Conservation (phyloP, 2,113 vertebrate species). For the Arothron firmamentum region DNA sequence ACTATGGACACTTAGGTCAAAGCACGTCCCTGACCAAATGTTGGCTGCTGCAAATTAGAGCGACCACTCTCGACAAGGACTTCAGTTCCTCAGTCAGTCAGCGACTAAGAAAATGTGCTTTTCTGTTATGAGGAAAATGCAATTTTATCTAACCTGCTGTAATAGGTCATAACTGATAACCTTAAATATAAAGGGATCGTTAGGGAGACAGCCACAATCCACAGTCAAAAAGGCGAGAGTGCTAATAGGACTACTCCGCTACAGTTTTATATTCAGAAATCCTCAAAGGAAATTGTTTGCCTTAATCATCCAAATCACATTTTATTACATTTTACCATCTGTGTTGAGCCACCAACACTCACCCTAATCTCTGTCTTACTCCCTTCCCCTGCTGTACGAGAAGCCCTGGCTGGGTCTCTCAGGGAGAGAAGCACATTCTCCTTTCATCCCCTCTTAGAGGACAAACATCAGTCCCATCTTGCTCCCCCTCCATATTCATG, state of each 20-base stretch:
- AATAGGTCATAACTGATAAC: too few relatives aligned
- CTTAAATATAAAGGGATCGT: too few relatives aligned
- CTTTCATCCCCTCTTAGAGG: slow-evolving; percentile 83
- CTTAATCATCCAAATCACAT: slow-evolving; percentile 53
- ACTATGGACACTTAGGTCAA: slow-evolving; percentile 50
- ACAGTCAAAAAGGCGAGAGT: neutral
- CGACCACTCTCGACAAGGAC: slow-evolving; percentile 32
- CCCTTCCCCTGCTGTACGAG: slow-evolving; percentile 46
- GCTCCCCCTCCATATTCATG: slow-evolving; percentile 79
- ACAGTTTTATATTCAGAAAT: slow-evolving; percentile 44
- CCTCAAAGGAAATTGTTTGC: slow-evolving; percentile 42
- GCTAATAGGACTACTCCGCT: slow-evolving; percentile 33
- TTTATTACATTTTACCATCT: slow-evolving; percentile 61
- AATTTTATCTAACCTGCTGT: too few relatives aligned
- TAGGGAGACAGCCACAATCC: neutral
- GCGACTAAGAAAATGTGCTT: slow-evolving; percentile 5
- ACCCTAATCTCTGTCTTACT: slow-evolving; percentile 24
- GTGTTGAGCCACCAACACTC: slow-evolving; percentile 41
- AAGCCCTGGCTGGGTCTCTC: slow-evolving; percentile 68
- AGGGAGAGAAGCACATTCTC: slow-evolving; percentile 74
- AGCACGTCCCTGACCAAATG: slow-evolving; percentile 48
- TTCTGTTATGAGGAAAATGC: neutral
- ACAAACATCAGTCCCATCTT: slow-evolving; percentile 82
- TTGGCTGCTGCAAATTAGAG: slow-evolving; percentile 36
- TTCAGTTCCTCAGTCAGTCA: slow-evolving; percentile 16